Evolutionary conservation across 2,113 vertebrate genomes (phyloP).

Genomic region (Halichoerus grypus): DNA sequence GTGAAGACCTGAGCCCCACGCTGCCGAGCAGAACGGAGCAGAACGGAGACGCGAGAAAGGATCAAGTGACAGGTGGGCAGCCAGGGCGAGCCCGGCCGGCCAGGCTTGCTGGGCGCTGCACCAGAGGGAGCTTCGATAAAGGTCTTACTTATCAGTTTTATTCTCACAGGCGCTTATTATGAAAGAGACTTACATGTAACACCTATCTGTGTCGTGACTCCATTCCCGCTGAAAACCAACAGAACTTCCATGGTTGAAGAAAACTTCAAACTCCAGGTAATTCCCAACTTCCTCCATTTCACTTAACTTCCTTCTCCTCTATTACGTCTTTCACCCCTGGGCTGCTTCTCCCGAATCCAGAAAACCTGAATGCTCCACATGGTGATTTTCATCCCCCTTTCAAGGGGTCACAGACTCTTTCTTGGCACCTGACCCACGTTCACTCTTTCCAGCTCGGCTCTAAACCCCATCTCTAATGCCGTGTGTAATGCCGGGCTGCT

Average conservation of each 20-base stretch:
- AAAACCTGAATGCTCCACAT: background rate
- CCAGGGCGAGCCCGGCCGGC: background rate
- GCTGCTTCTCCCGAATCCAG: background rate
- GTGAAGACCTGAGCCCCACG: background rate
- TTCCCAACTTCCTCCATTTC: background rate
- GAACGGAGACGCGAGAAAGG: fast-evolving
- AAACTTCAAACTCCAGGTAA: background rate
- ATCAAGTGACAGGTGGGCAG: fast-evolving
- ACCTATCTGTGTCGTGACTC: fast-evolving
- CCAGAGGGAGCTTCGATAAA: background rate
- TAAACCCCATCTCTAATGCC: fast-evolving
- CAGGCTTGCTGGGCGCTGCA: background rate
- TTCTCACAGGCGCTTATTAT: background rate
- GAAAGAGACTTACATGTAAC: background rate
- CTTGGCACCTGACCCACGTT: background rate
- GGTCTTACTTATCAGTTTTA: background rate
- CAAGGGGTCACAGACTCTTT: background rate
- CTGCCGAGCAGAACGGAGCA: fast-evolving
- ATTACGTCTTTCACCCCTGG: fast-evolving
- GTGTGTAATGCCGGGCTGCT: fast-evolving
- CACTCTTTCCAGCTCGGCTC: background rate
- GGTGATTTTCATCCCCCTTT: background rate
- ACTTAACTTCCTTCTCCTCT: background rate
- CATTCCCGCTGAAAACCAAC: background rate
- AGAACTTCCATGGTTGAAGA: background rate